These are phyloP conservation scores for Porites evermanni DNA, from an alignment of 92 coral and sea anemone genomes.

Conservation along the genomic window DNA sequence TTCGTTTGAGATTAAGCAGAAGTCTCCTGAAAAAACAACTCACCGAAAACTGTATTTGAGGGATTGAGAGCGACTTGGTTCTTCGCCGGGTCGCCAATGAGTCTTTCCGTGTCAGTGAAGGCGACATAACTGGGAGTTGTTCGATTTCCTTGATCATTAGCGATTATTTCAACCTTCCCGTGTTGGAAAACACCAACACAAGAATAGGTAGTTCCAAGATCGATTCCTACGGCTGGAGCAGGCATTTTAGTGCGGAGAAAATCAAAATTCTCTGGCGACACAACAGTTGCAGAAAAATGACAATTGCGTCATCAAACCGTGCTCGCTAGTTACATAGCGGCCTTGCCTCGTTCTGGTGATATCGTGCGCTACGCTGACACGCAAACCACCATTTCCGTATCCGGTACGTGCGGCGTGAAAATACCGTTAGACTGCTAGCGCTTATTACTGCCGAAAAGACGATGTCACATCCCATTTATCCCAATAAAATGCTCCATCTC, in stretches of 20 bases:
- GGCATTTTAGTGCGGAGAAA: slow-evolving; percentile 11
- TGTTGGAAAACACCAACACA: slow-evolving; percentile 98
- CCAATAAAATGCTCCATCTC: no score
- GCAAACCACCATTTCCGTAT: no score
- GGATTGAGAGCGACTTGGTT: slow-evolving; percentile 96
- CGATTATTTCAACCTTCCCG: slow-evolving; percentile 95
- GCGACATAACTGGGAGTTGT: slow-evolving; percentile 98
- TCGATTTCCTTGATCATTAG: slow-evolving; percentile 97
- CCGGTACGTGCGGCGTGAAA: no score
- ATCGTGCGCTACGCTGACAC: no score
- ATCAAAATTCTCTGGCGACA: neutral
- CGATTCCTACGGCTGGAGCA: slow-evolving; percentile 89
- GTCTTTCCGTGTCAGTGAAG: slow-evolving; percentile 90
- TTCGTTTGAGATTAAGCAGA: no score
- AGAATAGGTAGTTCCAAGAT: slow-evolving; percentile 97
- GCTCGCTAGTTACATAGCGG: no score
- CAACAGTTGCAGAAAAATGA: neutral
- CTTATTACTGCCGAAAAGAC: no score
- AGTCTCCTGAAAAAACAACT: slow-evolving; percentile 10
- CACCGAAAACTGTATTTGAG: slow-evolving; percentile 85
- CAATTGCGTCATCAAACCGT: no score
- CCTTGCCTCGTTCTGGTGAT: no score
- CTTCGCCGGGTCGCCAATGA: slow-evolving; percentile 94
- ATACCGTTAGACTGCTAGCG: no score
- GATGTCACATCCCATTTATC: no score